Evolutionary conservation across 2,888 invertebrate species (phyloP).

Genomic region (Cephus pulcher): DNA sequence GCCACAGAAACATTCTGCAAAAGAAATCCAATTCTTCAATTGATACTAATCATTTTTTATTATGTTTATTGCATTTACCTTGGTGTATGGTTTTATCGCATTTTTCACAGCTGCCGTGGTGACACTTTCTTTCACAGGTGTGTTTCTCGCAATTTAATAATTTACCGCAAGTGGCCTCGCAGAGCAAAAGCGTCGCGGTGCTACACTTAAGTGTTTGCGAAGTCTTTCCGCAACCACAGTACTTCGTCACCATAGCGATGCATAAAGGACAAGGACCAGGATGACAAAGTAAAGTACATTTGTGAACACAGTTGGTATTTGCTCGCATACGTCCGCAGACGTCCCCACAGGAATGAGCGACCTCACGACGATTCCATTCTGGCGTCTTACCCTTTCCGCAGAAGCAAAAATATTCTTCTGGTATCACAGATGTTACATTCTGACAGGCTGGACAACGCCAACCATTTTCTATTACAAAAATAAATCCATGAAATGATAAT

Average conservation of each 20-base stretch:
- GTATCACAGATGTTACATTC: conserved; percentile 79
- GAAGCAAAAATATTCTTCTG: conserved; percentile 88
- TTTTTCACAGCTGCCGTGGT: conserved; percentile 79
- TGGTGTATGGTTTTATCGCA: conserved; percentile 78
- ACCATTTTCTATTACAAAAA: conserved; percentile 71
- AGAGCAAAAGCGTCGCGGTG: conserved; percentile 77
- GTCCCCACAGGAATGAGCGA: conserved; percentile 93
- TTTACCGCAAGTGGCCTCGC: conserved; percentile 80
- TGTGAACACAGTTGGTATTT: conserved; percentile 56
- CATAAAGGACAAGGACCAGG: conserved; percentile 96
- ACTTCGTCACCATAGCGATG: conserved; percentile 77
- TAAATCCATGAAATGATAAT: background rate
- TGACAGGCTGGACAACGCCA: conserved; percentile 99
- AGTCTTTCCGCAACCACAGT: conserved; percentile 84
- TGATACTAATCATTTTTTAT: background rate
- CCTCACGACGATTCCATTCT: conserved; percentile 78
- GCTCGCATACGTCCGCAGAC: conserved; percentile 77
- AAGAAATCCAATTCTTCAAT: conserved; percentile 7
- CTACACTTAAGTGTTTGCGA: conserved; percentile 79
- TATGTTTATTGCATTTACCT: conserved; percentile 63
- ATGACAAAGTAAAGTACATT: conserved; percentile 87
- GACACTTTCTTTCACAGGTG: conserved; percentile 79
- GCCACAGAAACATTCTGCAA: conserved; percentile 78
- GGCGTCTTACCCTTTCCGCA: conserved; percentile 86
- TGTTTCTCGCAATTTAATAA: conserved; percentile 83